Percentiles rank a stretch among this genome's conserved stretches.
These are phyloP conservation scores for Mus caroli DNA, from an alignment of 2,797 vertebrate species.

Conservation along the genomic window DNA sequence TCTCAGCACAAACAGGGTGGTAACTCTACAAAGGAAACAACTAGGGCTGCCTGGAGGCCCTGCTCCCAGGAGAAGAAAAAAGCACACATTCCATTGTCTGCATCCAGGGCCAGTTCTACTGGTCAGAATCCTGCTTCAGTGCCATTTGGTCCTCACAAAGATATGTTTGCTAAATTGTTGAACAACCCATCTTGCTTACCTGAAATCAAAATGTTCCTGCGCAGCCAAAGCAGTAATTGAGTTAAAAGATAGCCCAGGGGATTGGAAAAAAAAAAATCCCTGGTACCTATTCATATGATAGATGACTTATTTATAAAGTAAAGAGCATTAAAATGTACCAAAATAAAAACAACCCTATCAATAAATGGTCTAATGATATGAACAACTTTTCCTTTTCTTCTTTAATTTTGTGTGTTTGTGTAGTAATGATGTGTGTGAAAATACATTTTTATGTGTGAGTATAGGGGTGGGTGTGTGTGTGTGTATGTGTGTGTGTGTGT, in stretches of 20 bases:
- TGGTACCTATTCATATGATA: neutral
- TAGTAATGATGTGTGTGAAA: neutral
- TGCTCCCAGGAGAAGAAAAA: neutral
- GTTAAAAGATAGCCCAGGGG: neutral
- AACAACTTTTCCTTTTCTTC: neutral
- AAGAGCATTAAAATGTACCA: neutral
- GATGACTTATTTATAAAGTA: neutral
- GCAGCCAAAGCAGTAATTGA: neutral
- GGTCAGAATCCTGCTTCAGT: neutral
- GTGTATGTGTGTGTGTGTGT: neutral
- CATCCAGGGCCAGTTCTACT: neutral
- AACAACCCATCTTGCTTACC: neutral
- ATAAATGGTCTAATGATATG: neutral
- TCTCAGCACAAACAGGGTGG: neutral
- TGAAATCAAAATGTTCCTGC: neutral
- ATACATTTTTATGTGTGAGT: neutral
- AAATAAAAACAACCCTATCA: neutral
- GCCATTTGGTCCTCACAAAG: neutral
- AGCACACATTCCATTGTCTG: neutral
- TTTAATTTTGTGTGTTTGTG: neutral
- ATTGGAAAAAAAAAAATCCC: neutral
- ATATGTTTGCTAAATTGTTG: neutral
- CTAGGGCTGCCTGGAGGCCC: neutral
- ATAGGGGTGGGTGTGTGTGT: neutral
- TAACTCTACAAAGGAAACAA: neutral